Evolutionary conservation across 1,140 invertebrate genomes (phyloP).

Genomic region (Arctopsyche grandis): DNA sequence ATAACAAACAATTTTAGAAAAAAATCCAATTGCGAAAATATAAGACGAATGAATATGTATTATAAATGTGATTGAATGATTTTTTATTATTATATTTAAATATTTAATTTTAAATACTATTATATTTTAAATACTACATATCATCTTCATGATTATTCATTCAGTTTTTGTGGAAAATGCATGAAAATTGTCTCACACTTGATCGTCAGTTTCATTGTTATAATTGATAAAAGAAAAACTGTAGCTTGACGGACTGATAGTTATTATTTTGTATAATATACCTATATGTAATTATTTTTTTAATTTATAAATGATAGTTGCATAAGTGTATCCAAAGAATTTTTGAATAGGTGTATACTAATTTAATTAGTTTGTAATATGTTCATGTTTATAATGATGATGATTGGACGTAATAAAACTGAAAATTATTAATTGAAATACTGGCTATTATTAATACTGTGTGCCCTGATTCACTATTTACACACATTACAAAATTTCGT

Average conservation of each 20-base stretch:
- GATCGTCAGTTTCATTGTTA: not conserved
- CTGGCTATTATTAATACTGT: not conserved
- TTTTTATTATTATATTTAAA: not conserved
- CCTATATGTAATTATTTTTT: constrained; percentile 24
- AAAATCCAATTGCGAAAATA: too few relatives aligned
- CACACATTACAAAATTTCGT: too few relatives aligned
- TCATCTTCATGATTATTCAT: not conserved
- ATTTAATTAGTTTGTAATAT: not conserved
- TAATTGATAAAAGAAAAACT: not conserved
- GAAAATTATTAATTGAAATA: not conserved
- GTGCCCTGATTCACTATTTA: too few relatives aligned
- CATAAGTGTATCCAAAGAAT: constrained; percentile 15
- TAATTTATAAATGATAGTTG: not conserved
- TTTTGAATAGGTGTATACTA: not conserved
- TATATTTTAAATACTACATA: too few relatives aligned
- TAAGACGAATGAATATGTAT: too few relatives aligned
- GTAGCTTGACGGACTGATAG: constrained; percentile 23
- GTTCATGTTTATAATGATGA: not conserved
- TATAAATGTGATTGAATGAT: too few relatives aligned
- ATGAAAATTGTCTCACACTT: too few relatives aligned
- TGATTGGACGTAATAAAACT: constrained; percentile 17
- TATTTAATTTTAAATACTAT: constrained; percentile 1
- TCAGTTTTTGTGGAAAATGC: too few relatives aligned
- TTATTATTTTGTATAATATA: constrained; percentile 15
- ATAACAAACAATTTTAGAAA: not conserved